Base-by-base conservation (phyloP, 1,140 invertebrate genomes). In the Leptopilina boulardi region DNA sequence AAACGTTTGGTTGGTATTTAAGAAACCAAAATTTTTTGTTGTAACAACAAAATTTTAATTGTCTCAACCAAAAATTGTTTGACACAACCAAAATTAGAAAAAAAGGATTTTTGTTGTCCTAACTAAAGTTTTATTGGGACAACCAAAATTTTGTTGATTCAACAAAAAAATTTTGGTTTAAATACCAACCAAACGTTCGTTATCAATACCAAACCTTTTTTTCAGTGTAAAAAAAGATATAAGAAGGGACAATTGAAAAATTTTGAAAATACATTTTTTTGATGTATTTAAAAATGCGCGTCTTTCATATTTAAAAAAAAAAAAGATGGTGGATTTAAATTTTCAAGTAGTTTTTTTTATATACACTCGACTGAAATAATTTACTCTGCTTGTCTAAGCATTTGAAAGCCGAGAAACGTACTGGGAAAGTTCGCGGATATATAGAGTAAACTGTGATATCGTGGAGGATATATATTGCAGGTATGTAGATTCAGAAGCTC, bases 341-440 rank as follows among this genome's bases (percentile, higher is more conserved):
- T 51, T 51, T 18, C 47, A 51, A 51, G 47, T 51, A 51, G n/a
- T 51, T 51, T 66, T 23, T 66, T 66, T 21, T 59, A 30, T 18
- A 54, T 54, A 19, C n/a, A n/a, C n/a, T n/a, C 21, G 56, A 66
- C 56, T 30, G 56, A 66, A 66, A 66, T 15, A 30, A 66, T 66
- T 66, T 66, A 66, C 59, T 66, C 3, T 66, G 26, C 59, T 66
- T 66, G 26, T 66, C 59, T 66, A 66, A 66, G 26, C 26, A 66
- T 66, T 15, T 34, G 13, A 30, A 66, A 66, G 59, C 23, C 59
- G 59, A 34, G 59, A 66, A 66, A 15, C 59, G 26, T 66, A 66
- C 59, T 26, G 11, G 47, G 47, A 3, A 51, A 51, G 59, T 34
- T 66, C 13, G 59, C 59, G 59, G 9, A 13, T n/a, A n/a, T n/a